phyloP scores from a whole-genome alignment of 2,113 vertebrate genomes.

The Girardinichthys multiradiatus region DNA sequence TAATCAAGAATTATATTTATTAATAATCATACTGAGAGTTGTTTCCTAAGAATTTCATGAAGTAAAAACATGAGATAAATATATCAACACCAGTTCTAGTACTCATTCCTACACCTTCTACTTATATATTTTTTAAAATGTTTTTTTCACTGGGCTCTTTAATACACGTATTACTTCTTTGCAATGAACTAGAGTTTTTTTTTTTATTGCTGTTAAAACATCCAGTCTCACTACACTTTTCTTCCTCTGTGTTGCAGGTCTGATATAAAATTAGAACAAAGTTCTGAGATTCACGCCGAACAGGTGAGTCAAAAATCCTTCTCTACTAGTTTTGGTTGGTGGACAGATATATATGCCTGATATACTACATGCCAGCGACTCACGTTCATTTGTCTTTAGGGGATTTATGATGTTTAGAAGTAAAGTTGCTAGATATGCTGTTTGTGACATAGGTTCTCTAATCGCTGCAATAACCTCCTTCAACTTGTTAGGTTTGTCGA shows the following conservation, averaged over 20 bases:
- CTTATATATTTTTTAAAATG: neutral
- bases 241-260: conserved; percentile 43
- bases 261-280: conserved; percentile 15
- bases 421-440: neutral
- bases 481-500: no score
- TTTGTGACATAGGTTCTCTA: neutral
- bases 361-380: neutral
- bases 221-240: neutral
- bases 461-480: no score
- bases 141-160: neutral
- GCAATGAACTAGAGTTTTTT: neutral
- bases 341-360: no score
- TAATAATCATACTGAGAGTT: no score
- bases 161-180: neutral
- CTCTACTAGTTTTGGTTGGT: neutral
- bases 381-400: neutral
- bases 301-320: conserved; percentile 29
- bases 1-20: no score
- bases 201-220: neutral
- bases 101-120: neutral
- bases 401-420: neutral
- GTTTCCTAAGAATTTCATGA: no score
- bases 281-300: conserved; percentile 18
- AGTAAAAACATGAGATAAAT: no score
- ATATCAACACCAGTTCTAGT: no score